A percentile compares a stretch with the other conserved stretches of the same genome.
Evolutionary conservation across 2,888 invertebrate genomes (phyloP).

Genomic region (Selenia dentaria): DNA sequence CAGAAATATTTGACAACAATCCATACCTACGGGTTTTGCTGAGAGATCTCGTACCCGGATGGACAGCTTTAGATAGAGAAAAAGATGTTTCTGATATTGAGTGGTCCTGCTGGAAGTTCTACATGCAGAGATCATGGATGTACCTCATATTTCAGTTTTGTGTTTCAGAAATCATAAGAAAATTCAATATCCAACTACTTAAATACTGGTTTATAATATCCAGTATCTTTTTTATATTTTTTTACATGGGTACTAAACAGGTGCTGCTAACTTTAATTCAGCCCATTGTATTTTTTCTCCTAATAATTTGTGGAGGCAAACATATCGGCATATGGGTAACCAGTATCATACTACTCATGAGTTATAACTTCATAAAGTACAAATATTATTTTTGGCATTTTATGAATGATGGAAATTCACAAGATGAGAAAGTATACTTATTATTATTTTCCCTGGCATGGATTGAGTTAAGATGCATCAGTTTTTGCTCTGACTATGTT

Average conservation of each 20-base stretch:
- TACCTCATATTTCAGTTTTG: constrained; percentile 84
- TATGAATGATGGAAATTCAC: constrained; percentile 65
- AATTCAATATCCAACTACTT: constrained; percentile 47
- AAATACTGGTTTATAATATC: constrained; percentile 83
- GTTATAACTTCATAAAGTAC: constrained; percentile 79
- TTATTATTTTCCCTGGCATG: constrained; percentile 86
- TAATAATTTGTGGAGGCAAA: constrained; percentile 73
- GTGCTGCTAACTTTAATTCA: constrained; percentile 79
- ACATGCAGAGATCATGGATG: constrained; percentile 76
- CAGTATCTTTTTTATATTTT: constrained; percentile 71
- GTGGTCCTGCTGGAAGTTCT: constrained; percentile 87
- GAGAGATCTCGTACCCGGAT: constrained; percentile 83
- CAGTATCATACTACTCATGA: constrained; percentile 72
- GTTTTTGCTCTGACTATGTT: constrained; percentile 87
- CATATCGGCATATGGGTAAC: constrained; percentile 82
- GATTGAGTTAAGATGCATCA: constrained; percentile 91
- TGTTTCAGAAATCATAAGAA: constrained; percentile 78
- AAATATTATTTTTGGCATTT: constrained; percentile 74
- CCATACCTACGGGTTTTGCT: constrained; percentile 43
- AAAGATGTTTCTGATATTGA: constrained; percentile 89
- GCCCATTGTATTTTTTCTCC: constrained; percentile 77
- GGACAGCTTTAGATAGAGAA: constrained; percentile 79
- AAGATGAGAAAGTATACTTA: constrained; percentile 82
- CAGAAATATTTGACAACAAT: constrained; percentile 60
- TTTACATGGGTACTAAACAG: constrained; percentile 76